A percentile compares a stretch with the other conserved stretches of the same genome.
phyloP scores from a whole-genome alignment of 2,888 invertebrate genomes.

The Morpho achilles region DNA sequence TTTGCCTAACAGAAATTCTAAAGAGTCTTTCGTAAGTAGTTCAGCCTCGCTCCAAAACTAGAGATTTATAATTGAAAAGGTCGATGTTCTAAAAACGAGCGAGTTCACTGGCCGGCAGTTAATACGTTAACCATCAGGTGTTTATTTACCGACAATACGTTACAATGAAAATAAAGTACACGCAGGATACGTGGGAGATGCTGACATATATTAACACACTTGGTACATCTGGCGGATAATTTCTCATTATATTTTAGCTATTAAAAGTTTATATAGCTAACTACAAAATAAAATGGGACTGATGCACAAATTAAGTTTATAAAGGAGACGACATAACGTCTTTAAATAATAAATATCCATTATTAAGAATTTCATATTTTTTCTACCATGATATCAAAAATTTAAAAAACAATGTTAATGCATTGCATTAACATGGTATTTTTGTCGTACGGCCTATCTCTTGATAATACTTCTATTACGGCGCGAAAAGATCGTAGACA shows the following conservation, averaged over 20 bases:
- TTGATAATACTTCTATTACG: too few species aligned
- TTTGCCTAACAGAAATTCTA: neutral
- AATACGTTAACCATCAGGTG: conserved; percentile 32
- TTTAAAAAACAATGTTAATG: too few species aligned
- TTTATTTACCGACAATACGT: conserved; percentile 35
- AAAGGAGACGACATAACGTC: too few species aligned
- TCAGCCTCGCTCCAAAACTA: neutral
- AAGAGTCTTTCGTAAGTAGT: conserved; percentile 3
- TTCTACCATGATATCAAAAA: too few species aligned
- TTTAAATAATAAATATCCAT: too few species aligned
- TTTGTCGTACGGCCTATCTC: too few species aligned
- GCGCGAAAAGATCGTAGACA: too few species aligned
- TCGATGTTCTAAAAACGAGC: conserved; percentile 61
- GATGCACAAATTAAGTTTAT: too few species aligned
- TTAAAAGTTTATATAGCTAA: too few species aligned
- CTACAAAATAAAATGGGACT: too few species aligned
- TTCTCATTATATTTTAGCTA: neutral
- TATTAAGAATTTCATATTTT: too few species aligned
- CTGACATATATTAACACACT: conserved; percentile 13
- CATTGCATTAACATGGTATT: too few species aligned
- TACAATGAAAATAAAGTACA: conserved; percentile 32
- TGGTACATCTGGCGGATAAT: conserved; percentile 4
- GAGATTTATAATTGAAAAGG: conserved; percentile 25
- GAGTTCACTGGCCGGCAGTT: conserved; percentile 66
- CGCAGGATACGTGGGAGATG: conserved; percentile 22